Evolutionary conservation across 2,113 vertebrate species (phyloP).

Genomic region (Oncorhynchus masou): DNA sequence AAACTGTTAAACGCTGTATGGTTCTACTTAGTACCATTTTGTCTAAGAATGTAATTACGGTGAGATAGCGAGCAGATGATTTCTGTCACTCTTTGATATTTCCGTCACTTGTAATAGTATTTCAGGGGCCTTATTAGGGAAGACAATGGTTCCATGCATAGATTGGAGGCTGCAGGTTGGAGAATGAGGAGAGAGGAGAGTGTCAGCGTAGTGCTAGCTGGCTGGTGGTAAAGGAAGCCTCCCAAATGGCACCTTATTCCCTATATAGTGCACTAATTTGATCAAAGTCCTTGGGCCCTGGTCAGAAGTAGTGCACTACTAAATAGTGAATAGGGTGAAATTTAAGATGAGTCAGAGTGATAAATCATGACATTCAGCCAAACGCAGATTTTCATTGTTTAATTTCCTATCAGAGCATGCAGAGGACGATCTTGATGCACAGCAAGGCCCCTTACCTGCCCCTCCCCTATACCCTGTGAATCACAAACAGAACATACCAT

Average conservation of each 20-base stretch:
- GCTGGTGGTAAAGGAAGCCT: too few species aligned
- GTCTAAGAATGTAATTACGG: neutral
- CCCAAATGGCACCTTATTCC: too few species aligned
- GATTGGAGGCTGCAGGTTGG: conserved; percentile 1
- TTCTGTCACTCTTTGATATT: conserved; percentile 4
- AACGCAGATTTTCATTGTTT: conserved; percentile 1
- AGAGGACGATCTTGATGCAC: neutral
- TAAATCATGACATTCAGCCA: conserved; percentile 1
- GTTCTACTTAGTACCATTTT: neutral
- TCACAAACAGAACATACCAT: neutral
- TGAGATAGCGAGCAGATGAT: neutral
- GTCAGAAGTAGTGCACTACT: too few species aligned
- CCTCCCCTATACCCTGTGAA: neutral
- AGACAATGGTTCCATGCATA: neutral
- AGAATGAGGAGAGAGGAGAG: neutral
- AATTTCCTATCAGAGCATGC: neutral
- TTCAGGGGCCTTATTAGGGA: neutral
- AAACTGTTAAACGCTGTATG: too few species aligned
- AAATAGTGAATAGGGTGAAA: too few species aligned
- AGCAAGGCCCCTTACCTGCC: neutral
- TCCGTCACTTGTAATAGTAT: neutral
- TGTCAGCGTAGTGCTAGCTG: neutral
- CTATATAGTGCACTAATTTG: too few species aligned
- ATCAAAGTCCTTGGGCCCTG: too few species aligned
- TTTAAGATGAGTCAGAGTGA: neutral